Conservation (phyloP, 1,140 invertebrate species). For the Forficula auricularia region DNA sequence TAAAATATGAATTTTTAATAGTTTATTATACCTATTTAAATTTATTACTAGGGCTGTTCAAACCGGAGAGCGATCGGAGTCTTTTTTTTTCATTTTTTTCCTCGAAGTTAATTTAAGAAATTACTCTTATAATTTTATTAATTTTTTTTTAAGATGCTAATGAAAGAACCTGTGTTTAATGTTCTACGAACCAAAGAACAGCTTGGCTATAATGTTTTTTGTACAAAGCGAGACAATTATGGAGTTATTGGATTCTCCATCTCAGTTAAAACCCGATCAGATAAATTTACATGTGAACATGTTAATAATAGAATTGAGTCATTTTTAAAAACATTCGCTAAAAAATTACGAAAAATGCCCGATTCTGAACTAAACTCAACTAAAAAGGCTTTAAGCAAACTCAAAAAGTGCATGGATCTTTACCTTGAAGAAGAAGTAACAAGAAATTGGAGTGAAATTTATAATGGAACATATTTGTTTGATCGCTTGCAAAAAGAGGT, state of each 20-base stretch:
- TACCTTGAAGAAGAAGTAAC: constrained; percentile 43
- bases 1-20: too few species aligned
- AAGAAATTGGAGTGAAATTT: constrained; percentile 55
- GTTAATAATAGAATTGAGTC: constrained; percentile 55
- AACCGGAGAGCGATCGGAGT: too few species aligned
- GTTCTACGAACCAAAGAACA: constrained; percentile 75
- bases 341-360: constrained; percentile 38
- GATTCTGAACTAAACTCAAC: constrained; percentile 40
- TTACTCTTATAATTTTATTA: too few species aligned
- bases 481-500: constrained; percentile 42
- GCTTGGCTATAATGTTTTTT: constrained; percentile 63
- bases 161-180: constrained; percentile 78
- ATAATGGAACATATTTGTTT: constrained; percentile 43
- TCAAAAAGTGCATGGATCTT: constrained; percentile 39
- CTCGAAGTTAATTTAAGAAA: too few species aligned
- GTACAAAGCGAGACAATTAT: constrained; percentile 34
- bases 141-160: constrained; percentile 36
- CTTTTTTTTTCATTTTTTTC: too few species aligned
- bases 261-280: constrained; percentile 53
- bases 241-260: constrained; percentile 56
- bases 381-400: constrained; percentile 45
- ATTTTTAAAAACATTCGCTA: constrained; percentile 47
- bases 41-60: too few species aligned
- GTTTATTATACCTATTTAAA: too few species aligned
- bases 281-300: constrained; percentile 41